phyloP scores from a whole-genome alignment of 1,140 invertebrate species.

The Leptopilina boulardi region DNA sequence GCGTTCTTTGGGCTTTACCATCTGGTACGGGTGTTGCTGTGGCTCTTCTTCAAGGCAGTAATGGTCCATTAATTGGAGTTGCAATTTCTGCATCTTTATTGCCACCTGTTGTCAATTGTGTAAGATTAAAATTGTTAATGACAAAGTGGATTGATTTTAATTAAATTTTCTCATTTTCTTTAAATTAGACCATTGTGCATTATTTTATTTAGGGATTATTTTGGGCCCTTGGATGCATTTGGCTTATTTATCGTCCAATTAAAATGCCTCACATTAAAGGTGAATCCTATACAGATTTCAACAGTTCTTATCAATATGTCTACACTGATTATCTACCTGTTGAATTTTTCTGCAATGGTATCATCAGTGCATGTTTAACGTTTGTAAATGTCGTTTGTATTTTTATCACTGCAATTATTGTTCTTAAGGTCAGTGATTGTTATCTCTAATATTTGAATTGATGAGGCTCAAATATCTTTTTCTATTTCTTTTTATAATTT shows the following conservation, averaged over 20 bases:
- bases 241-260: conserved; percentile 80
- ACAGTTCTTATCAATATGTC: conserved; percentile 79
- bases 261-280: conserved; percentile 84
- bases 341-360: conserved; percentile 87
- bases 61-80: conserved; percentile 90
- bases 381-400: conserved; percentile 91
- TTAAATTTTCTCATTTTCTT: background rate
- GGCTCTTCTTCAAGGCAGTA: conserved; percentile 89
- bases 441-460: background rate
- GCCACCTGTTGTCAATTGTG: conserved; percentile 91
- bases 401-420: conserved; percentile 87
- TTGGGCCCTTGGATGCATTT: conserved; percentile 86
- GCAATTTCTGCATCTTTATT: conserved; percentile 92
- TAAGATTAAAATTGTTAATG: conserved; percentile 69
- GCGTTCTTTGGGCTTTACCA: conserved; percentile 83
- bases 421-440: conserved; percentile 81
- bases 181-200: background rate
- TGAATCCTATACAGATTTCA: conserved; percentile 78
- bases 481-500: background rate
- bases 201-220: conserved; percentile 80
- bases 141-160: background rate
- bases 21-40: conserved; percentile 88
- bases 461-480: background rate
- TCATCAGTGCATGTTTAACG: conserved; percentile 87
- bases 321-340: conserved; percentile 85